Evolutionary conservation across 2,797 vertebrate species (phyloP), one percentile per base, ranked within the genome.

Genomic region (Ptychobarbus kaznakovi): DNA sequence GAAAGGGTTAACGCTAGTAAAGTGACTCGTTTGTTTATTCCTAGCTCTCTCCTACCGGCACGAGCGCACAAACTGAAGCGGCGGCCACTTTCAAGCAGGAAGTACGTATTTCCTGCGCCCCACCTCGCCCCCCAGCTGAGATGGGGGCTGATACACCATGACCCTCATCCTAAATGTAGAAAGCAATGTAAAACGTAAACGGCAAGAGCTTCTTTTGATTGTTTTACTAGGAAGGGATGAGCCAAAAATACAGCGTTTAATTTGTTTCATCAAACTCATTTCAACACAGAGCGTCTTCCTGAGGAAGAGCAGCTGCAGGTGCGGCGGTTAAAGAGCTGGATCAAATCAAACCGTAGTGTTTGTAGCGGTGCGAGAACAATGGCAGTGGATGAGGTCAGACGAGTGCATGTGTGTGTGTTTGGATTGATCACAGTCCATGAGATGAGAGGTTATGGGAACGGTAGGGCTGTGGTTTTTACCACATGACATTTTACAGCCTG

Each of bases 41-140:
- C 93, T 92, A 92, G 91, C 89, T 91, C 91, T 90, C 86, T 85
- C 91, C 92, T 92, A 88, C 87, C 90, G 89, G 90, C 93, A 93
- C 83, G 82, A 93, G 92, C 68, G 87, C 49, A 93, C 92, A 91
- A 91, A 94, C 92, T 85, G 90, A 95, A 92, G 91, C 88, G 89
- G 88, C 90, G 89, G 89, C 88, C 87, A 87, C 87, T 74, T 82
- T 79, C 88, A 90, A 90, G 90, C 88, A 95, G 95, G 95, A 96
- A 96, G 94, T 90, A 88, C 92, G 90, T 91, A 94, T 90, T 95
- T 96, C 95, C 95, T 95, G 93, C 88, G 91, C 90, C 89, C 90
- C 93, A 86, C 94, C 93, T 92, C 49, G 69, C 88, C 90, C 93
- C 91, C 90, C 91, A 93, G 91, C 91, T 92, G 93, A 85, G 90